A percentile compares a stretch with the other conserved stretches of the same genome.
phyloP scores from a whole-genome alignment of 2,888 invertebrate genomes.

The Acleris cristana region DNA sequence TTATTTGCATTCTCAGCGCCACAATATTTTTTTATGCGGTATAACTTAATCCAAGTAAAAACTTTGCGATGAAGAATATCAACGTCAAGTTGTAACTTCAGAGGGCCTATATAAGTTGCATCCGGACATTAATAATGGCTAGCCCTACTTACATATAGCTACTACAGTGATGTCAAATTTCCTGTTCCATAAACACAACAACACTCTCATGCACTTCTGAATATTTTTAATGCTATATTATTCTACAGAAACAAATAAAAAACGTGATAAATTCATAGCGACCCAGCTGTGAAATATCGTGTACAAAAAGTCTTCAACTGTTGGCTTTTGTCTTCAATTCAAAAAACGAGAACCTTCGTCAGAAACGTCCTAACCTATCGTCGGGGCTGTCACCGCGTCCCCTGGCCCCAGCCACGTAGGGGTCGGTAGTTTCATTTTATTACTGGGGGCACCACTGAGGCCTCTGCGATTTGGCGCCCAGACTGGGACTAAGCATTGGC shows the following conservation, averaged over 20 bases:
- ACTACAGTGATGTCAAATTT: no score
- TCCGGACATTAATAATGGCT: no score
- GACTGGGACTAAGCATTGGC: slow-evolving; percentile 46
- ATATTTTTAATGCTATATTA: no score
- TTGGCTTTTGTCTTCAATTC: slow-evolving; percentile 51
- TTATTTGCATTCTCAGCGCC: no score
- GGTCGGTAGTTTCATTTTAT: slow-evolving; percentile 63
- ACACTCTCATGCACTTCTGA: no score
- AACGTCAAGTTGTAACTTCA: no score
- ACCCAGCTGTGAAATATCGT: slow-evolving; percentile 32
- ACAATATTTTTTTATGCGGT: no score
- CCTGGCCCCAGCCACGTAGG: slow-evolving; percentile 54
- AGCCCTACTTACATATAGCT: no score
- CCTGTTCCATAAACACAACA: no score
- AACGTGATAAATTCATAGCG: slow-evolving; percentile 6
- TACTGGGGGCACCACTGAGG: slow-evolving; percentile 50
- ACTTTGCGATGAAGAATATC: no score
- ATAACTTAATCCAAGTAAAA: no score
- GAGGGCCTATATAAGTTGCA: no score
- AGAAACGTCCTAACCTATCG: slow-evolving; percentile 52
- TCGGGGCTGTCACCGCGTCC: slow-evolving; percentile 52
- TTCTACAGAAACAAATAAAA: slow-evolving; percentile 4
- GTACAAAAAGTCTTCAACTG: slow-evolving; percentile 35
- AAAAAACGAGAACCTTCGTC: slow-evolving; percentile 56
- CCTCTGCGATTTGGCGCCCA: slow-evolving; percentile 49